phyloP scores from a whole-genome alignment of 2,113 vertebrate species.

The Apus apus region DNA sequence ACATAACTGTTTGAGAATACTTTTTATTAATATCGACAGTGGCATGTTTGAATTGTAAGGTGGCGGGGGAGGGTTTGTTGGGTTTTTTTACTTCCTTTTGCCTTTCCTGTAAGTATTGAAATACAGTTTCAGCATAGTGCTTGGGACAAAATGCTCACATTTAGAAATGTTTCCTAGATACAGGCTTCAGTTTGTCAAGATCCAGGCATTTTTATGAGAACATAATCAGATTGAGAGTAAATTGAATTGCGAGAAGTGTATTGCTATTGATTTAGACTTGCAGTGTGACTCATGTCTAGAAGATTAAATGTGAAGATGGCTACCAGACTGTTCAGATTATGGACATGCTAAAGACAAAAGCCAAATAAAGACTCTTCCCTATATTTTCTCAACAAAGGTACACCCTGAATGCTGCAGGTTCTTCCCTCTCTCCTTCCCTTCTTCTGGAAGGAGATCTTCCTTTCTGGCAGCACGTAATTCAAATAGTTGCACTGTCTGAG shows the following conservation, averaged over 20 bases:
- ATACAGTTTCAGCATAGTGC: background rate
- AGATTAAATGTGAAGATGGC: conserved; percentile 39
- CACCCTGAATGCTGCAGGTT: background rate
- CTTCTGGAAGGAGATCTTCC: background rate
- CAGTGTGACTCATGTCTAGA: background rate
- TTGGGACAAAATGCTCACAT: background rate
- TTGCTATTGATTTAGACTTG: conserved; percentile 48
- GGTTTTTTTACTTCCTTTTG: conserved; percentile 13
- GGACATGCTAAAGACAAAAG: background rate
- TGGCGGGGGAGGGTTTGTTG: background rate
- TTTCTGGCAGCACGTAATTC: background rate
- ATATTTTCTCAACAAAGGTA: background rate
- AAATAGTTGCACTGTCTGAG: background rate
- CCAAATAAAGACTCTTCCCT: background rate
- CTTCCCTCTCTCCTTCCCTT: background rate
- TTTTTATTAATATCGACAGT: conserved; percentile 13
- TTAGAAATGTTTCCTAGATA: conserved; percentile 35
- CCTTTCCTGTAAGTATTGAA: conserved; percentile 17
- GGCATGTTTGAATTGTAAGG: background rate
- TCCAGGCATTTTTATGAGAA: background rate
- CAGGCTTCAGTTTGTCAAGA: conserved; percentile 19
- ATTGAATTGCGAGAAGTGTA: conserved; percentile 49
- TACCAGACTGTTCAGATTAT: background rate
- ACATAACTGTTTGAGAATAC: background rate
- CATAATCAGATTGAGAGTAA: conserved; percentile 42